Evolutionary conservation across 1,140 invertebrate species (phyloP), one percentile per base, ranked within the genome.

Genomic region (Penaeus chinensis): DNA sequence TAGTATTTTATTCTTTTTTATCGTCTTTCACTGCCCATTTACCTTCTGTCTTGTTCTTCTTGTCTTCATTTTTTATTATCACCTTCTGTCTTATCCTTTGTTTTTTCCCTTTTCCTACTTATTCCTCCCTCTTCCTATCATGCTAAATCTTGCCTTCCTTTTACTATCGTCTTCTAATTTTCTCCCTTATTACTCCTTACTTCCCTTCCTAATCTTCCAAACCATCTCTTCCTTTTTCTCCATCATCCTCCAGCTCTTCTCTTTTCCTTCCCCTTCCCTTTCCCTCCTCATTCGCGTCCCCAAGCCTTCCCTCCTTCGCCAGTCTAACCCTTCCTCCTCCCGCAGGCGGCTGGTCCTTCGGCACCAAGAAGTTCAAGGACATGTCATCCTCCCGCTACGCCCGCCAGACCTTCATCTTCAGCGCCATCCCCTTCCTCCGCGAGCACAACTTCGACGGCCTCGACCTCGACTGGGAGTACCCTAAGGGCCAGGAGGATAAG

Each of bases 381-480:
- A 96, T 98, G 95, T 95, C 97, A 0, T 94, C 95, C 16, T 96
- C 95, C 7, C 93, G 97, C 86, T 98, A 98, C 92, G 95, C 97
- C 3, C 93, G 97, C 20, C 97, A 98, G 92, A 97, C 97, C 0
- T 98, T 98, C 93, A 97, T 98, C 91, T 98, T 97, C 93, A 97
- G 96, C 81, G 96, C 97, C 10, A 97, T 98, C 92, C 96, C 96
- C 1, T 98, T 97, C 93, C 93, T 98, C 54, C 93, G 97, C 42
- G 95, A 97, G 90, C 94, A 96, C 89, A 94, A 96, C 91, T 98
- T 98, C 90, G 97, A 98, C 91, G 97, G 97, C 60, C 93, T 99
- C 42, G 98, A 99, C 91, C 95, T 99, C 89, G 97, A 99, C 93
- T 99, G 98, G 98, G 98, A 99, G 92, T 99, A 99, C 92, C 98